A percentile compares a stretch with the other conserved stretches of the same genome.
Conservation (phyloP, 2,113 vertebrate species). For the Numida meleagris region DNA sequence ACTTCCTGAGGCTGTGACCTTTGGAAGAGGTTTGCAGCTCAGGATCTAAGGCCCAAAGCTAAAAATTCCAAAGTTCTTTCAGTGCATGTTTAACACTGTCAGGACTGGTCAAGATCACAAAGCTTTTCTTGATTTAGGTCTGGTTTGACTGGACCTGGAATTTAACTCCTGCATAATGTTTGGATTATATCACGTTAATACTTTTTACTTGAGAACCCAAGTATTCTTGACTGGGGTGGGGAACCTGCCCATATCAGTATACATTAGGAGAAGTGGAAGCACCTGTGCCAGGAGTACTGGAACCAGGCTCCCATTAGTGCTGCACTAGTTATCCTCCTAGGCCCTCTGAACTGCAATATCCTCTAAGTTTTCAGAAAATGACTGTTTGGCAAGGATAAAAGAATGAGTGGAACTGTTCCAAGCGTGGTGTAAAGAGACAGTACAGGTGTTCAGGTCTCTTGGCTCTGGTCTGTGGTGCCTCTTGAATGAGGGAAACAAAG, state of each 20-base stretch:
- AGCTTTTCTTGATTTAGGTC: background rate
- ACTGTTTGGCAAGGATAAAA: background rate
- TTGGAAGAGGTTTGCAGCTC: conserved; percentile 1
- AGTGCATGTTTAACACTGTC: background rate
- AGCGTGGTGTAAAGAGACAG: background rate
- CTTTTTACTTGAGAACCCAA: background rate
- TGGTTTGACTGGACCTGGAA: background rate
- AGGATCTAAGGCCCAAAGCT: background rate
- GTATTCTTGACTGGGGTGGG: background rate
- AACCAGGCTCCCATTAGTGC: background rate
- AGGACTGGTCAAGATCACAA: background rate
- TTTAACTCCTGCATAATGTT: background rate
- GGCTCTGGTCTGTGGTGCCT: background rate
- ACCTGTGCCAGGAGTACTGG: background rate
- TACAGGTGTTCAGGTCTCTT: background rate
- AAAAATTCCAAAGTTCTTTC: background rate
- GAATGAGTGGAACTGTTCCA: background rate
- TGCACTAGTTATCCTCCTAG: background rate
- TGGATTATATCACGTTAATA: background rate
- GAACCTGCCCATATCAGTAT: background rate
- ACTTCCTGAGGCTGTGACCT: background rate
- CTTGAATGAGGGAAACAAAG: background rate
- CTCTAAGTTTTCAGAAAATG: background rate
- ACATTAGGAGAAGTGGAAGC: background rate
- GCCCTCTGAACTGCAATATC: background rate